These are phyloP conservation scores for Desoria tigrina DNA, from an alignment of 2,888 invertebrate genomes.

Conservation along the genomic window DNA sequence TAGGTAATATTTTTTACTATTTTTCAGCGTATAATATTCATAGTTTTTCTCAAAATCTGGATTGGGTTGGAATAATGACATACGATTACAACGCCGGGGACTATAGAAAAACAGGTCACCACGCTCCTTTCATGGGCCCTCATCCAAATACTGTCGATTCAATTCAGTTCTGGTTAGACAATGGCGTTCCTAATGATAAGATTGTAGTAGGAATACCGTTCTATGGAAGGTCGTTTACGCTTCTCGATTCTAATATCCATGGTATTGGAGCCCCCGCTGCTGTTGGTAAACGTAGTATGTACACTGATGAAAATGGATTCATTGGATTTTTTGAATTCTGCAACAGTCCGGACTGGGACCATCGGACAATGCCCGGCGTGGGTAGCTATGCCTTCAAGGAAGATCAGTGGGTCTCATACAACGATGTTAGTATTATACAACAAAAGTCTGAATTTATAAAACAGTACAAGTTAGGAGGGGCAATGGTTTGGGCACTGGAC, in stretches of 20 bases:
- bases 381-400: slow-evolving; percentile 56
- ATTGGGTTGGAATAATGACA: slow-evolving; percentile 56
- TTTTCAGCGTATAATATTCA: slow-evolving; percentile 54
- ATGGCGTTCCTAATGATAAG: slow-evolving; percentile 70
- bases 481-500: slow-evolving; percentile 54
- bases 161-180: slow-evolving; percentile 27
- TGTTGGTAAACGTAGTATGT: slow-evolving; percentile 78
- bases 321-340: slow-evolving; percentile 80
- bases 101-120: slow-evolving; percentile 74
- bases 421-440: slow-evolving; percentile 56
- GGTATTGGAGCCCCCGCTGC: slow-evolving; percentile 61
- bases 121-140: slow-evolving; percentile 73
- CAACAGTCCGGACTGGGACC: slow-evolving; percentile 54
- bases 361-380: slow-evolving; percentile 51
- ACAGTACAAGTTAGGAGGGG: slow-evolving; percentile 53
- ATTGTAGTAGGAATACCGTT: slow-evolving; percentile 78
- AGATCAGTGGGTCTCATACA: slow-evolving; percentile 58
- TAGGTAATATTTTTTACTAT: background rate
- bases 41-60: slow-evolving; percentile 53
- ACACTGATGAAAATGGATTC: slow-evolving; percentile 80
- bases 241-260: slow-evolving; percentile 56
- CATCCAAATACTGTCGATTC: slow-evolving; percentile 2
- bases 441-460: slow-evolving; percentile 55
- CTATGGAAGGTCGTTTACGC: slow-evolving; percentile 79
- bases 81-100: slow-evolving; percentile 56